Evolutionary conservation across 2,113 vertebrate species (phyloP).

Genomic region (Pseudopipra pipra): DNA sequence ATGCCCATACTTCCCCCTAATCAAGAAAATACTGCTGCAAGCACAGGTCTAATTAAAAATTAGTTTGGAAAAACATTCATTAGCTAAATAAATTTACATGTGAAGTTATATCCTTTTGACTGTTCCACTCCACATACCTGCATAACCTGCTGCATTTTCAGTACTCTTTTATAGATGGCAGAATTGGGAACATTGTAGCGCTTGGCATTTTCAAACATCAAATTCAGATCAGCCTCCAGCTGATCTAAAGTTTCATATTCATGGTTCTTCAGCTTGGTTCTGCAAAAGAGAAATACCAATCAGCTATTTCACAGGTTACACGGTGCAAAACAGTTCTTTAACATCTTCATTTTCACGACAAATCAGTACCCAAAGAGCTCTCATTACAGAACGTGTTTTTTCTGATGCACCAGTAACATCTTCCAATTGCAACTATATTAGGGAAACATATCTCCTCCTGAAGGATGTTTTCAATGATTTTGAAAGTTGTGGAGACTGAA

Average conservation of each 20-base stretch:
- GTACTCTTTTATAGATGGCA: constrained; percentile 93
- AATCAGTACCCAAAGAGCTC: not conserved
- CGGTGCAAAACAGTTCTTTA: not conserved
- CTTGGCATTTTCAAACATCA: constrained; percentile 99
- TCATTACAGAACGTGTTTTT: not conserved
- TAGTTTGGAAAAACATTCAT: not conserved
- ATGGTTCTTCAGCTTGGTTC: constrained; percentile 94
- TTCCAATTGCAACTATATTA: not conserved
- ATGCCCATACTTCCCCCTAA: not conserved
- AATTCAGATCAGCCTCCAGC: constrained; percentile 88
- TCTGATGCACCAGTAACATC: not conserved
- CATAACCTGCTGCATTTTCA: constrained; percentile 96
- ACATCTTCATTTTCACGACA: not conserved
- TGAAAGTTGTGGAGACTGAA: not conserved
- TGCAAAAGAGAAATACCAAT: constrained; percentile 61
- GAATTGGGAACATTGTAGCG: constrained; percentile 96
- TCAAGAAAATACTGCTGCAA: not conserved
- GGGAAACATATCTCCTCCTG: not conserved
- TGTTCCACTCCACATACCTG: constrained; percentile 78
- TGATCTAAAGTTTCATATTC: constrained; percentile 95
- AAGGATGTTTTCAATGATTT: not conserved
- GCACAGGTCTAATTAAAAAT: not conserved
- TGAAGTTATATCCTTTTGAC: not conserved
- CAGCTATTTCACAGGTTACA: not conserved
- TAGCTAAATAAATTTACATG: not conserved